phyloP scores from a whole-genome alignment of 2,113 vertebrate genomes.

The Platycercus adscitus region DNA sequence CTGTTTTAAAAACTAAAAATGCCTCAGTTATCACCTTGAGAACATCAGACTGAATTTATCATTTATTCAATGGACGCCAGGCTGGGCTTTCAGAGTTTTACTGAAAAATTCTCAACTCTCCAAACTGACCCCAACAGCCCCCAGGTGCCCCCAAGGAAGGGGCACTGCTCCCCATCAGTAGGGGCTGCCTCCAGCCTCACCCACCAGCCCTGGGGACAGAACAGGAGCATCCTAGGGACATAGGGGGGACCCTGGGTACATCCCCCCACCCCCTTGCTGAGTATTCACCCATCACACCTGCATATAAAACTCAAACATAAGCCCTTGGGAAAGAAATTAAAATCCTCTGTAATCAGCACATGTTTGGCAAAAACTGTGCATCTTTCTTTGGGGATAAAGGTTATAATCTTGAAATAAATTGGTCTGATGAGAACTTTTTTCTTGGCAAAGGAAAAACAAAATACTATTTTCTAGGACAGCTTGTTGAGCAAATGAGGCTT shows the following conservation, averaged over 20 bases:
- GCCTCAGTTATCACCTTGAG: neutral
- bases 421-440: neutral
- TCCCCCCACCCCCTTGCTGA: accelerated
- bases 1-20: neutral
- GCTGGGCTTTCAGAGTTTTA: neutral
- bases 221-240: neutral
- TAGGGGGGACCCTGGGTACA: accelerated
- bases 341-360: neutral
- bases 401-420: neutral
- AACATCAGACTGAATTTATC: neutral
- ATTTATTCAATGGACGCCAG: neutral
- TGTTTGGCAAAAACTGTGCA: neutral
- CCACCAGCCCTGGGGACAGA: neutral
- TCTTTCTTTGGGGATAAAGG: neutral
- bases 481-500: neutral
- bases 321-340: neutral
- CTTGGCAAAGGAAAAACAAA: neutral
- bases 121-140: neutral
- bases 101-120: neutral
- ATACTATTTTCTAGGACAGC: neutral
- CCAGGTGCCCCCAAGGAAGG: neutral
- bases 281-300: neutral
- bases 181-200: neutral
- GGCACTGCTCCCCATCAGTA: accelerated
- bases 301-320: neutral